These are phyloP conservation scores for Parazoanthus swiftii DNA, from an alignment of 92 coral and sea anemone genomes.

Conservation along the genomic window DNA sequence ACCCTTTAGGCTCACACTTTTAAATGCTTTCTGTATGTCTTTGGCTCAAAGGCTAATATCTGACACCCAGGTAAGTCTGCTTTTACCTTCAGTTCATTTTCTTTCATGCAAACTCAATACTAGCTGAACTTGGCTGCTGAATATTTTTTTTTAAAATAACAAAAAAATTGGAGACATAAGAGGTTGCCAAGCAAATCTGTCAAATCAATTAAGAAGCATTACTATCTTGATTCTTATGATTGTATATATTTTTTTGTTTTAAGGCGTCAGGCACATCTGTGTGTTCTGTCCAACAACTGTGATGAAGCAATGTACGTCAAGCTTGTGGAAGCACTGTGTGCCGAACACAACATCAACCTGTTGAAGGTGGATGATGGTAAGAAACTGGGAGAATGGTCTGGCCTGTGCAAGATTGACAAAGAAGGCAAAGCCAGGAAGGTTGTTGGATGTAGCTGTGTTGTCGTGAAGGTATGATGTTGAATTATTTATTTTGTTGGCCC, in stretches of 20 bases:
- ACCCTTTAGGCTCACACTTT: no score
- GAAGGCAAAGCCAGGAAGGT: slow-evolving; percentile 99
- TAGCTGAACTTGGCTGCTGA: no score
- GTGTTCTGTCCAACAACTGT: slow-evolving; percentile 96
- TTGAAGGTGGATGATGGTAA: slow-evolving; percentile 97
- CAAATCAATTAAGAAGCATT: not conserved
- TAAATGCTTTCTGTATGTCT: no score
- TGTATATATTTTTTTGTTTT: not conserved
- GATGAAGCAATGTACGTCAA: slow-evolving; percentile 95
- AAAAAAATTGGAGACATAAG: no score
- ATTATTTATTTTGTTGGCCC: not conserved
- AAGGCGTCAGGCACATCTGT: slow-evolving; percentile 96
- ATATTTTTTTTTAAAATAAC: no score
- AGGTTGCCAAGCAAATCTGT: no score
- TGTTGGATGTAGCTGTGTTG: slow-evolving; percentile 99
- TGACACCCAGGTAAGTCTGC: no score
- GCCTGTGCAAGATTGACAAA: slow-evolving; percentile 98
- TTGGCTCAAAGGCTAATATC: no score
- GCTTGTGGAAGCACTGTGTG: slow-evolving; percentile 95
- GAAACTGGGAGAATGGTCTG: slow-evolving; percentile 99
- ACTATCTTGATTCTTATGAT: not conserved
- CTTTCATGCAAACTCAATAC: no score
- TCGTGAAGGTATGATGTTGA: slow-evolving; percentile 69
- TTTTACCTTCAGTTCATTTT: no score
- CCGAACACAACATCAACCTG: slow-evolving; percentile 91